These are phyloP conservation scores for Sinodicranocentrus sp. DNA, from an alignment of 2,888 invertebrate species.

Conservation along the genomic window DNA sequence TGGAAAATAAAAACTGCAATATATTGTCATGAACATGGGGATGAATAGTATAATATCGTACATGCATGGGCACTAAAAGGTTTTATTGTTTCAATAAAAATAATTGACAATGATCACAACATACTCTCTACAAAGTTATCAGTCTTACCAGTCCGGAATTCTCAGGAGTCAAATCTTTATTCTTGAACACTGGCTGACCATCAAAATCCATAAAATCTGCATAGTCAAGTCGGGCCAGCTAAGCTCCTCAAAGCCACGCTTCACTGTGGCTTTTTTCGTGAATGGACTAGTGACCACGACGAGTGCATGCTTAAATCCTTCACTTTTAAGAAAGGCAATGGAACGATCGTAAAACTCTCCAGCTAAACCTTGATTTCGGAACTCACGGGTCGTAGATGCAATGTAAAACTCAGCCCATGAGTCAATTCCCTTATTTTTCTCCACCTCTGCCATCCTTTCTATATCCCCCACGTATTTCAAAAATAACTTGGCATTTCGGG, in stretches of 20 bases:
- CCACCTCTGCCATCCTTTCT: slow-evolving; percentile 35
- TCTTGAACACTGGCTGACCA: slow-evolving; percentile 56
- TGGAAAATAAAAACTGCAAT: too few relatives aligned
- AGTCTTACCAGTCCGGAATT: slow-evolving; percentile 48
- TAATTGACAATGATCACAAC: too few relatives aligned
- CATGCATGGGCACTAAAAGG: too few relatives aligned
- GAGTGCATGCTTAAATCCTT: slow-evolving; percentile 66
- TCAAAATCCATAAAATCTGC: slow-evolving; percentile 60
- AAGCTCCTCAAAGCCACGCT: slow-evolving; percentile 51
- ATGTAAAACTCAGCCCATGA: slow-evolving; percentile 64
- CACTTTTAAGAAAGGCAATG: slow-evolving; percentile 50
- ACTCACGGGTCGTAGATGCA: slow-evolving; percentile 53
- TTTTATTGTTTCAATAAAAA: too few relatives aligned
- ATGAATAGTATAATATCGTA: too few relatives aligned
- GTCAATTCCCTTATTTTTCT: slow-evolving; percentile 26
- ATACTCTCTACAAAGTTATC: too few relatives aligned
- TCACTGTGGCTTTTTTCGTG: slow-evolving; percentile 58
- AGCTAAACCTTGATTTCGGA: slow-evolving; percentile 61
- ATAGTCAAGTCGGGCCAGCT: slow-evolving; percentile 47
- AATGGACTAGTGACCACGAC: slow-evolving; percentile 64
- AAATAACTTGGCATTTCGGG: slow-evolving; percentile 29
- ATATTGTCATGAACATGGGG: too few relatives aligned
- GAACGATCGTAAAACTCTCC: slow-evolving; percentile 69
- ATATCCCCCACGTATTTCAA: slow-evolving; percentile 58
- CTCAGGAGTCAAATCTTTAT: slow-evolving; percentile 47